phyloP scores from a whole-genome alignment of 1,140 invertebrate genomes.

The Heliconius congener region DNA sequence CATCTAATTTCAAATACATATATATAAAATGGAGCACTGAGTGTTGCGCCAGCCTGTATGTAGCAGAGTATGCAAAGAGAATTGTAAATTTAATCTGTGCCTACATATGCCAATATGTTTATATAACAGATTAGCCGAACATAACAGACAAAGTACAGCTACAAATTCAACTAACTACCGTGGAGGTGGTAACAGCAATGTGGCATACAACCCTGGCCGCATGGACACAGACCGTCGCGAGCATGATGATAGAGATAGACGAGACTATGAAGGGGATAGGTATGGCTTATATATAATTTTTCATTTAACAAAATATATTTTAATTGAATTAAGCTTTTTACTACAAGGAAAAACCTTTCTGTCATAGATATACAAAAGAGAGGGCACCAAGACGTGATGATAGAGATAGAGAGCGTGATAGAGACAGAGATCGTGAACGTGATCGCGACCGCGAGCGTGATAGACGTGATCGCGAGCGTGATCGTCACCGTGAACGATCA shows the following conservation, averaged over 20 bases:
- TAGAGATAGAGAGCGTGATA: conserved; percentile 54
- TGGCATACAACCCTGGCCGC: conserved; percentile 54
- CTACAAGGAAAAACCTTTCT: not conserved
- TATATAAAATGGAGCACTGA: too few relatives aligned
- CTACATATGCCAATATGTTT: not conserved
- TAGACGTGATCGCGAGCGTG: conserved; percentile 47
- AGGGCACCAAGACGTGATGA: conserved; percentile 56
- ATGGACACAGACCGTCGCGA: conserved; percentile 64
- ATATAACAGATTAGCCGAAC: conserved; percentile 61
- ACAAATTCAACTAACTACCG: conserved; percentile 48
- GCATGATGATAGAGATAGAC: conserved; percentile 67
- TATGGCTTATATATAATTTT: conserved; percentile 25
- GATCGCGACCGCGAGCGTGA: conserved; percentile 54
- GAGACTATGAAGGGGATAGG: conserved; percentile 66
- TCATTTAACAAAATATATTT: too few relatives aligned
- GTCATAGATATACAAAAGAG: conserved; percentile 64
- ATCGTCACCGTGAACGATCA: conserved; percentile 45
- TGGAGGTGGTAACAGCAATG: conserved; percentile 35
- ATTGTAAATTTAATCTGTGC: too few relatives aligned
- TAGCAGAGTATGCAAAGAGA: too few relatives aligned
- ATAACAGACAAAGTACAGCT: conserved; percentile 55
- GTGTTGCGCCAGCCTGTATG: too few relatives aligned
- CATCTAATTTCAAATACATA: too few relatives aligned
- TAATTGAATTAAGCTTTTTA: not conserved
- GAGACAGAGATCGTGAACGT: conserved; percentile 59